A percentile compares a stretch with the other conserved stretches of the same genome.
Evolutionary conservation across 2,888 invertebrate genomes (phyloP).

Genomic region (Eupithecia abbreviata): DNA sequence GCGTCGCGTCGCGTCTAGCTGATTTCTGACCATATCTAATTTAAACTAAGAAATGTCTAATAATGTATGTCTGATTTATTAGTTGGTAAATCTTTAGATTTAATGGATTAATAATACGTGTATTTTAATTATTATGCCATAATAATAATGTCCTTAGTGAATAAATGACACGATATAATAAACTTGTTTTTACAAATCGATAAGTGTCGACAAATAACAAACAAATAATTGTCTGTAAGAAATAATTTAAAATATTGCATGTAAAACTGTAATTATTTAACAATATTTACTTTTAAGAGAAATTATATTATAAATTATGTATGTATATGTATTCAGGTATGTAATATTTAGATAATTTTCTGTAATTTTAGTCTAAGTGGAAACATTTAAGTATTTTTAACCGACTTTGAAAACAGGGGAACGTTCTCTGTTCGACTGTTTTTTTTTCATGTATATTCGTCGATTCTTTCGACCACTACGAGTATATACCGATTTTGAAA

Average conservation of each 20-base stretch:
- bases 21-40: neutral
- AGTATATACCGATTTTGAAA: too few relatives aligned
- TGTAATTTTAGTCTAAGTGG: neutral
- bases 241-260: neutral
- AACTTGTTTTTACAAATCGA: constrained; percentile 51
- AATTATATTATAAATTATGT: neutral
- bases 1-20: too few relatives aligned
- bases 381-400: neutral
- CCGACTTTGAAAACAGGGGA: neutral
- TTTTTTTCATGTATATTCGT: too few relatives aligned
- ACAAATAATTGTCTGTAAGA: neutral
- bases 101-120: constrained; percentile 10
- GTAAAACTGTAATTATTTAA: neutral
- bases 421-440: too few relatives aligned
- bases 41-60: neutral
- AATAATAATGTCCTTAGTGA: constrained; percentile 53
- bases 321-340: neutral
- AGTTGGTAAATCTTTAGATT: neutral
- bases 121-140: constrained; percentile 72
- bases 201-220: constrained; percentile 1
- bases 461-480: too few relatives aligned
- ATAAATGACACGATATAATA: neutral
- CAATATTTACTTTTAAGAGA: neutral
- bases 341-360: neutral
- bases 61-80: neutral